Evolutionary conservation across 2,113 vertebrate species (phyloP).

Genomic region (Spea bombifrons): DNA sequence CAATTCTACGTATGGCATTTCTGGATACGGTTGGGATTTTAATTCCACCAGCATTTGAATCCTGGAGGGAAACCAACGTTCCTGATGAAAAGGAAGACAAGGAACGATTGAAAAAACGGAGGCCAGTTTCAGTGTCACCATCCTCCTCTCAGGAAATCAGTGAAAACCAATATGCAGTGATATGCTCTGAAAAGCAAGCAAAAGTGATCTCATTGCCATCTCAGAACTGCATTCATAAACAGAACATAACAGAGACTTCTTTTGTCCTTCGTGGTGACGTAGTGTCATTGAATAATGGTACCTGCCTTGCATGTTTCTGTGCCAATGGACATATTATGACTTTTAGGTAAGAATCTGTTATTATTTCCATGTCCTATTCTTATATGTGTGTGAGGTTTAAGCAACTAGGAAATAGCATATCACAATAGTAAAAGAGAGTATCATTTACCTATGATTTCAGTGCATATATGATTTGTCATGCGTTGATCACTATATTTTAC

Average conservation of each 20-base stretch:
- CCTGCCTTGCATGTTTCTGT: slow-evolving; percentile 94
- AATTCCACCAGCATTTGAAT: slow-evolving; percentile 77
- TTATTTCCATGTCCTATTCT: neutral
- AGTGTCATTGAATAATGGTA: slow-evolving; percentile 82
- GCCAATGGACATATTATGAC: slow-evolving; percentile 99
- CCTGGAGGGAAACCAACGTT: slow-evolving; percentile 87
- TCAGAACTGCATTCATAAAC: slow-evolving; percentile 92
- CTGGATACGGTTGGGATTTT: slow-evolving; percentile 83
- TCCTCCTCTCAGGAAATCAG: slow-evolving; percentile 92
- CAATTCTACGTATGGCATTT: slow-evolving; percentile 87
- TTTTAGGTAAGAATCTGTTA: slow-evolving; percentile 79
- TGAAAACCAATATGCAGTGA: slow-evolving; percentile 92
- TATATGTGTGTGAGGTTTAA: too few species aligned
- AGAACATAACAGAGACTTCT: slow-evolving; percentile 95
- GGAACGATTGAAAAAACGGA: slow-evolving; percentile 83
- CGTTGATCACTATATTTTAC: too few species aligned
- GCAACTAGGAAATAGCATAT: too few species aligned
- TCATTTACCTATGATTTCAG: too few species aligned
- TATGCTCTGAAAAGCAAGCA: slow-evolving; percentile 98
- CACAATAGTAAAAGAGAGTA: too few species aligned
- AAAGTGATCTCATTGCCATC: slow-evolving; percentile 93
- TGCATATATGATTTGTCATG: too few species aligned
- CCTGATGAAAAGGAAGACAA: slow-evolving; percentile 90
- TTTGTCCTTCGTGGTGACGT: slow-evolving; percentile 93
- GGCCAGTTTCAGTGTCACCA: slow-evolving; percentile 92